A percentile compares a stretch with the other conserved stretches of the same genome.
Conservation (phyloP, 2,888 invertebrate species). For the Protonemura montana region DNA sequence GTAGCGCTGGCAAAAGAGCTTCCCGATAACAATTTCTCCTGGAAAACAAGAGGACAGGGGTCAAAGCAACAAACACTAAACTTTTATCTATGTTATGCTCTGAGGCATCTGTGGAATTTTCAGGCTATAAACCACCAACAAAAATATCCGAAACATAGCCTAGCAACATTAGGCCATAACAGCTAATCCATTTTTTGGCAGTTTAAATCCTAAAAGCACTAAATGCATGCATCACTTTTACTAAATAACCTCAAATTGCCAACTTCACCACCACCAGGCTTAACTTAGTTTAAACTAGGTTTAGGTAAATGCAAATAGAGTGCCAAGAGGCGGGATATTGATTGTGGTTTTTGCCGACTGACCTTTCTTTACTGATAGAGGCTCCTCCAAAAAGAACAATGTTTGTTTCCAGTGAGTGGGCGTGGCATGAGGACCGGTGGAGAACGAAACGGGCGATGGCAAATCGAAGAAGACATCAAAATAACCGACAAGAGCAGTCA, state of each 20-base stretch:
- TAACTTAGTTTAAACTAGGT: no score
- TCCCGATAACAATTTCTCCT: constrained; percentile 71
- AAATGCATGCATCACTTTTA: no score
- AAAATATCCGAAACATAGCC: no score
- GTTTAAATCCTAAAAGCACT: no score
- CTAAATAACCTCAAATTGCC: no score
- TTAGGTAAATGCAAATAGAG: not conserved
- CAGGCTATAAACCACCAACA: no score
- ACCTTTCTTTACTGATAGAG: constrained; percentile 74
- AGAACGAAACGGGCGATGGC: constrained; percentile 71
- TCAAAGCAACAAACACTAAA: constrained; percentile 48
- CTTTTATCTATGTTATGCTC: no score
- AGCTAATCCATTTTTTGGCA: no score
- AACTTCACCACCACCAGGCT: no score
- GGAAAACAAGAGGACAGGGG: constrained; percentile 52
- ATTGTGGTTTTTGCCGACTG: constrained; percentile 46
- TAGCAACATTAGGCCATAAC: no score
- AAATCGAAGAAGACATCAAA: constrained; percentile 89
- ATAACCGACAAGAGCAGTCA: constrained; percentile 88
- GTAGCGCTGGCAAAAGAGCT: constrained; percentile 76
- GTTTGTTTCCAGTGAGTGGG: constrained; percentile 97
- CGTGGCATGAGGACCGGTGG: constrained; percentile 77
- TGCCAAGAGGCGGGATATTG: no score
- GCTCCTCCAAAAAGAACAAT: constrained; percentile 81
- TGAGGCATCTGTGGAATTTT: no score